Evolutionary conservation across 2,797 vertebrate species (phyloP).

Genomic region (Myotis vivesi): DNA sequence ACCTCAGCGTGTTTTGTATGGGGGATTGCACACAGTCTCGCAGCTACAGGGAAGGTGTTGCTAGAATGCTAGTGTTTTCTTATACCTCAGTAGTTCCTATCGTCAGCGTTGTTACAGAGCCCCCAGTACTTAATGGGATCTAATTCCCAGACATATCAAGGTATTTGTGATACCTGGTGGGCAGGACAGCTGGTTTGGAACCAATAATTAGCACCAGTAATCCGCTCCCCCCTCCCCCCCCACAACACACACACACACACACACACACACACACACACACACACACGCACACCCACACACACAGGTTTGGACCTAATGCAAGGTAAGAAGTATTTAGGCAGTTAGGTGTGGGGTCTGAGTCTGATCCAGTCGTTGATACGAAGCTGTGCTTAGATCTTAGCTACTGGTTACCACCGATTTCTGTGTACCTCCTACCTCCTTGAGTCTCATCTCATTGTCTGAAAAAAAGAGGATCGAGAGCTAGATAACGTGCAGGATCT

Average conservation of each 20-base stretch:
- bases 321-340: constrained; percentile 6
- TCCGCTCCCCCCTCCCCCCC: not conserved
- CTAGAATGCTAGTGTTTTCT: not conserved
- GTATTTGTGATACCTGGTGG: constrained; percentile 10
- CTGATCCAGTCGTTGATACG: not conserved
- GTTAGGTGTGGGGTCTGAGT: not conserved
- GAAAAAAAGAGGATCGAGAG: not conserved
- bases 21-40: not conserved
- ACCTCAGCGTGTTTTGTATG: not conserved
- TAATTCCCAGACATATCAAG: constrained; percentile 11
- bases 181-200: not conserved
- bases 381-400: constrained; percentile 51
- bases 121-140: constrained; percentile 5
- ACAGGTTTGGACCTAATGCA: not conserved
- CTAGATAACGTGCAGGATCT: not conserved
- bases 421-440: not conserved
- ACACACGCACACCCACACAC: too few relatives aligned
- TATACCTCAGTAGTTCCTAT: not conserved
- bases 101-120: not conserved
- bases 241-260: too few relatives aligned
- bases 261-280: too few relatives aligned
- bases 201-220: constrained; percentile 32
- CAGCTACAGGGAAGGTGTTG: not conserved
- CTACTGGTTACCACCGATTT: constrained; percentile 46
- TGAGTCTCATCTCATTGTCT: constrained; percentile 35